Percentiles rank a stretch among this genome's conserved stretches.
Conservation (phyloP, 2,888 invertebrate genomes). For the Torymus aiolomorphi region DNA sequence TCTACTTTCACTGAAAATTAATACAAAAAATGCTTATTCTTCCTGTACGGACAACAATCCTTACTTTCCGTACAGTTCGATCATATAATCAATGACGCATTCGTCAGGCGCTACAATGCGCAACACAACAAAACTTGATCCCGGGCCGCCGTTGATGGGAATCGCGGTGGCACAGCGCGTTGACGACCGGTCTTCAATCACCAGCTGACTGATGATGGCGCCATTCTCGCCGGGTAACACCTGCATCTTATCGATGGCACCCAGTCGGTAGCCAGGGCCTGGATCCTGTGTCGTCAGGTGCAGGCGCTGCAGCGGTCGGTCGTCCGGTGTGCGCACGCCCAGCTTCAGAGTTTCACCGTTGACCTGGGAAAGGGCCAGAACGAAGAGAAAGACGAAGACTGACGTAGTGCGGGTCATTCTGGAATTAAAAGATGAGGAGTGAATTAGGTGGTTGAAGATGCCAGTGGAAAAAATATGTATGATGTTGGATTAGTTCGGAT, state of each 20-base stretch:
- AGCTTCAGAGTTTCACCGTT: no score
- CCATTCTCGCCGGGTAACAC: neutral
- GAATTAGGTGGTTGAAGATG: no score
- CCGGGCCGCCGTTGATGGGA: conserved; percentile 36
- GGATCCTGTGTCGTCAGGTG: neutral
- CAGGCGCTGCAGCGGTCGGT: neutral
- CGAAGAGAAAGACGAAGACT: no score
- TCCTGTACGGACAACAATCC: neutral
- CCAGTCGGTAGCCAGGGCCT: neutral
- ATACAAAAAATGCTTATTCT: no score
- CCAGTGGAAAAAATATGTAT: no score
- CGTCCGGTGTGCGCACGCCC: neutral
- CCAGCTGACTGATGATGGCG: conserved; percentile 4
- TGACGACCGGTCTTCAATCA: neutral
- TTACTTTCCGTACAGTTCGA: conserved; percentile 11
- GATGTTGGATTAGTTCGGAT: no score
- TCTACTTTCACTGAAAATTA: no score
- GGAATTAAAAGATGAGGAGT: no score
- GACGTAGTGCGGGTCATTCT: no score
- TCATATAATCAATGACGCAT: neutral
- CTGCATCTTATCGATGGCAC: neutral
- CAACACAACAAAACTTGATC: conserved; percentile 8
- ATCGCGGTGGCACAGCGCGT: neutral
- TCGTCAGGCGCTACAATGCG: neutral
- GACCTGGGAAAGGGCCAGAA: no score